Base-by-base conservation (phyloP, 2,888 invertebrate species). In the Luperina nickerlii region DNA sequence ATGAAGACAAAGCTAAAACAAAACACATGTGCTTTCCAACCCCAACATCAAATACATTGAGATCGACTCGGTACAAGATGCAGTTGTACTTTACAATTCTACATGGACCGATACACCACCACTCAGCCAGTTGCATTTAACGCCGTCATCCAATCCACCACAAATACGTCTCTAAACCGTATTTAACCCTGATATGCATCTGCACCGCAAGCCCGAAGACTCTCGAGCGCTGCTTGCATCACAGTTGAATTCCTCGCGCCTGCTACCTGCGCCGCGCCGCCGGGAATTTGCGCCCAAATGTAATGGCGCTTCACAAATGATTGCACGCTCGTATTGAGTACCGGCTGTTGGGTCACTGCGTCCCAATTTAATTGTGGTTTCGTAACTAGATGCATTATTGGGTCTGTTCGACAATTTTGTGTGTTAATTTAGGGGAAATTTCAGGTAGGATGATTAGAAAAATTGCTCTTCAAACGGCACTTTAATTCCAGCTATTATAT, bases 311-410 rank as follows among this genome's bases (percentile, higher is more conserved):
- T 76, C 63, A 69, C 83, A 88, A 83, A 74, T 79, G 84, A 87
- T 82, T 82, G 81, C 82, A 60, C 78, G 70, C 82, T 78, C 63
- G 76, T 75, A 83, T 85, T 85, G 85, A 89, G 85, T 84, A 78
- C 80, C 67, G 75, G 71, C 72, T 78, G 74, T 74, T 92, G 92
- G 94, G 90, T 94, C 93, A 92, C 90, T 92, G 94, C 92, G 88
- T 92, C 92, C 92, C 92, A 94, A 94, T 94, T 94, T 92, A 91
- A 93, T 92, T 89, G 90, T 88, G 90, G 91, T 91, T 92, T 90
- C 91, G 93, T 92, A 91, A 92, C 88, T 90, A 86, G 60, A 82
- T 73, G 83, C 79, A 86, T 79, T 84, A 65, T 70, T 66, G 24
- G 24, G 13, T 27, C n/a, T 51, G 20, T 70, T 67, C 42, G 27